A percentile compares a stretch with the other conserved stretches of the same genome.
Conservation (phyloP, 2,888 invertebrate species). For the Drepana falcataria region DNA sequence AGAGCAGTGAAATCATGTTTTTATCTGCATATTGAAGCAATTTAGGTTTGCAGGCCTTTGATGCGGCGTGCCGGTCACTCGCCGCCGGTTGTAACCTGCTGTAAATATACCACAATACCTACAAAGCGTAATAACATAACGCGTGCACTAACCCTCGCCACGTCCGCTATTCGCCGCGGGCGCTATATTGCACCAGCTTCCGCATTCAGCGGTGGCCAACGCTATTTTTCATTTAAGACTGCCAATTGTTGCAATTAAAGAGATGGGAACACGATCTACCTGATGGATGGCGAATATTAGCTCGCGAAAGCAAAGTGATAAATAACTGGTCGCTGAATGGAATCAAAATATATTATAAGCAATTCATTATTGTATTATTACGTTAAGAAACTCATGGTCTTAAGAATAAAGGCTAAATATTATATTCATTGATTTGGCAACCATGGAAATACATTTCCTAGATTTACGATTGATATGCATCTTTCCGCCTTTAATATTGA, state of each 20-base stretch:
- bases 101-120: conserved; percentile 14
- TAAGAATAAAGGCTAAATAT: too few species aligned
- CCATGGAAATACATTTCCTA: too few species aligned
- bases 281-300: too few species aligned
- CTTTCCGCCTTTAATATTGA: not conserved
- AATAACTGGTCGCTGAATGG: too few species aligned
- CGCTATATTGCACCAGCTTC: conserved; percentile 21
- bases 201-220: conserved; percentile 31
- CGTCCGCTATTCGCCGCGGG: conserved; percentile 11
- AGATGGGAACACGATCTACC: not conserved
- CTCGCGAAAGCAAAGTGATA: too few species aligned
- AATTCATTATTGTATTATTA: too few species aligned
- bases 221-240: conserved; percentile 34
- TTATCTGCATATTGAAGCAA: not conserved
- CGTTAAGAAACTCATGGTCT: too few species aligned
- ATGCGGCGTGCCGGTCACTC: conserved; percentile 10
- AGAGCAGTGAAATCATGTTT: not conserved
- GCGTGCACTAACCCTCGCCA: conserved; percentile 26
- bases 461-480: too few species aligned
- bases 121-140: conserved; percentile 11
- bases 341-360: too few species aligned
- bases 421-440: too few species aligned
- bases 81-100: conserved; percentile 10
- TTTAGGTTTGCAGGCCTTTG: not conserved
- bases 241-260: conserved; percentile 16